Evolutionary conservation across 2,888 invertebrate species (phyloP).

Genomic region (Pyrrhosoma nymphula): DNA sequence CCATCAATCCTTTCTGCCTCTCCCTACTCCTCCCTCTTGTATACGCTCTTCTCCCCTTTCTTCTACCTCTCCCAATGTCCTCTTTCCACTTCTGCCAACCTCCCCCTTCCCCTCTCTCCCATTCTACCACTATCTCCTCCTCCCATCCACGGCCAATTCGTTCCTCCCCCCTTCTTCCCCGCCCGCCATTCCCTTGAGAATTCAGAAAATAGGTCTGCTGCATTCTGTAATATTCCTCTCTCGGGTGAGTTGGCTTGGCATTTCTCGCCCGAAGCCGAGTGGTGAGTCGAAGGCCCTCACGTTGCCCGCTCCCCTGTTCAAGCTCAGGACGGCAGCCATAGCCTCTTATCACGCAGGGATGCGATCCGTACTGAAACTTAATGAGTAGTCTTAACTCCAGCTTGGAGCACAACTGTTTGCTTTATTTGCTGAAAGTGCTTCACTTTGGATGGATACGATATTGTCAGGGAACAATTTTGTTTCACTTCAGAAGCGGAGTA

Average conservation of each 20-base stretch:
- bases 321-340: background rate
- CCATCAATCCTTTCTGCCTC: background rate
- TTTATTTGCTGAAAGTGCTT: too few relatives aligned
- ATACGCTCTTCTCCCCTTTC: background rate
- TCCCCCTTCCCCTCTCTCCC: background rate
- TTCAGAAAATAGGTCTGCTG: conserved; percentile 14
- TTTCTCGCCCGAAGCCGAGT: background rate
- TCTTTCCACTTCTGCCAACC: background rate
- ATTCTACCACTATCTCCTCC: too few relatives aligned
- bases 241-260: background rate
- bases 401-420: too few relatives aligned
- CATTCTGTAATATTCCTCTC: conserved; percentile 28
- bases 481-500: too few relatives aligned
- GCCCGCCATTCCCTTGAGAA: background rate
- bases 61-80: background rate
- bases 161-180: too few relatives aligned
- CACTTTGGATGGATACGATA: too few relatives aligned
- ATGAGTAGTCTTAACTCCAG: too few relatives aligned
- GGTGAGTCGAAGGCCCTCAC: background rate
- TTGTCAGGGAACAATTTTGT: too few relatives aligned
- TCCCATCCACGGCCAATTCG: background rate
- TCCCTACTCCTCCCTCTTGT: background rate
- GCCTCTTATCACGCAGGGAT: background rate
- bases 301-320: background rate
- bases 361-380: too few relatives aligned